phyloP scores from a whole-genome alignment of 1,140 invertebrate genomes.

The Pogonognathellus flavescens region DNA sequence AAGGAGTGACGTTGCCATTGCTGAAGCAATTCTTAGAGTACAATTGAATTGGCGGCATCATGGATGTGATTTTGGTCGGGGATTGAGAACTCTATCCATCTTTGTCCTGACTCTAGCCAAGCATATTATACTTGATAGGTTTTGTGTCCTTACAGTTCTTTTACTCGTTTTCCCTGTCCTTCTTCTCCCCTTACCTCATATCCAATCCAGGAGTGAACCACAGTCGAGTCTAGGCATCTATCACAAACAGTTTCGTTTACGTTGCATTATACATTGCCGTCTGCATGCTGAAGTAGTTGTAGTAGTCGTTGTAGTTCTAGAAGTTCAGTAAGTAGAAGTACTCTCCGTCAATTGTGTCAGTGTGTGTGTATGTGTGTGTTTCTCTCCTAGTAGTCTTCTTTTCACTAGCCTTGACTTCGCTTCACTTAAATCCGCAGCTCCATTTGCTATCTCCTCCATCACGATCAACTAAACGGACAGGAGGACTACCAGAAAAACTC shows the following conservation, averaged over 20 bases:
- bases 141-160: neutral
- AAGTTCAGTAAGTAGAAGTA: too few relatives aligned
- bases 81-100: slow-evolving; percentile 42
- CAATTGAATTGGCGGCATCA: slow-evolving; percentile 6
- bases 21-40: slow-evolving; percentile 1
- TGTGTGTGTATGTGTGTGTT: neutral
- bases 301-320: too few relatives aligned
- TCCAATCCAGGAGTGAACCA: too few relatives aligned
- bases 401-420: neutral
- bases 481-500: neutral
- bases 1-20: neutral
- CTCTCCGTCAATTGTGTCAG: neutral
- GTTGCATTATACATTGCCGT: neutral
- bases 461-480: slow-evolving; percentile 4
- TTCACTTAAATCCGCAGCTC: slow-evolving; percentile 10
- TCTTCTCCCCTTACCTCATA: neutral
- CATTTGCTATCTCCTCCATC: slow-evolving; percentile 12
- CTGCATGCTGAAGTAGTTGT: too few relatives aligned
- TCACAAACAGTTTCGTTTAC: slow-evolving; percentile 23
- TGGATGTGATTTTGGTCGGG: slow-evolving; percentile 37
- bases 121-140: slow-evolving; percentile 10
- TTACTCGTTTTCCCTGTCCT: neutral
- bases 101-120: slow-evolving; percentile 23
- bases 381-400: neutral
- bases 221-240: neutral